Evolutionary conservation across 2,888 invertebrate species (phyloP).

Genomic region (Rotaria socialis): DNA sequence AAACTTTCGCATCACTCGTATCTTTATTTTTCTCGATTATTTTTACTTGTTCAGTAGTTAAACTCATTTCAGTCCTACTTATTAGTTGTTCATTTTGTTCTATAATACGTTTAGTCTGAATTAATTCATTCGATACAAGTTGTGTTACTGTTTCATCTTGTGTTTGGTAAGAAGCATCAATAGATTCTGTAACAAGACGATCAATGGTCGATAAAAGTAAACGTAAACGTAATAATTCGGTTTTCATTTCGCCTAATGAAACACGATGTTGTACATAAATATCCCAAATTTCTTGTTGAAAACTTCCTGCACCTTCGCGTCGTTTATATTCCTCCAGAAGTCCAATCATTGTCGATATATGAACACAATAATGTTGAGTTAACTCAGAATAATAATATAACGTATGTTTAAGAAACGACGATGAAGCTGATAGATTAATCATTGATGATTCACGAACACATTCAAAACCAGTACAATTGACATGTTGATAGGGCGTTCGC

Average conservation of each 20-base stretch:
- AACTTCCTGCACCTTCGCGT: not conserved
- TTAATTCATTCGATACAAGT: not conserved
- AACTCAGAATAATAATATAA: conserved; percentile 27
- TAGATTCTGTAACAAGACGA: not conserved
- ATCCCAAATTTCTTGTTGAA: conserved; percentile 32
- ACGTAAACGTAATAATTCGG: not conserved
- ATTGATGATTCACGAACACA: conserved; percentile 6
- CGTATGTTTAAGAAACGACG: not conserved
- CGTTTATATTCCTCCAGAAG: not conserved
- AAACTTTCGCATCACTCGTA: not conserved
- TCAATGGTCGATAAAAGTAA: conserved; percentile 21
- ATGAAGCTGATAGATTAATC: not conserved
- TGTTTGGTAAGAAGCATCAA: conserved; percentile 13
- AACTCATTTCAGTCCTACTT: not conserved
- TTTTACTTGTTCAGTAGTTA: conserved; percentile 15
- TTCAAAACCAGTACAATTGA: conserved; percentile 12
- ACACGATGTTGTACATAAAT: not conserved
- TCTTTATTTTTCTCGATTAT: not conserved
- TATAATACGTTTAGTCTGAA: not conserved
- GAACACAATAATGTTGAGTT: not conserved
- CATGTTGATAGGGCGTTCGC: not conserved
- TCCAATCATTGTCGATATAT: not conserved
- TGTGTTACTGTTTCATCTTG: not conserved
- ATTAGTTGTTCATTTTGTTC: conserved; percentile 3
- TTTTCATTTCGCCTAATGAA: not conserved